phyloP scores from a whole-genome alignment of 2,113 vertebrate species.

The Sinocyclocheilus grahami region DNA sequence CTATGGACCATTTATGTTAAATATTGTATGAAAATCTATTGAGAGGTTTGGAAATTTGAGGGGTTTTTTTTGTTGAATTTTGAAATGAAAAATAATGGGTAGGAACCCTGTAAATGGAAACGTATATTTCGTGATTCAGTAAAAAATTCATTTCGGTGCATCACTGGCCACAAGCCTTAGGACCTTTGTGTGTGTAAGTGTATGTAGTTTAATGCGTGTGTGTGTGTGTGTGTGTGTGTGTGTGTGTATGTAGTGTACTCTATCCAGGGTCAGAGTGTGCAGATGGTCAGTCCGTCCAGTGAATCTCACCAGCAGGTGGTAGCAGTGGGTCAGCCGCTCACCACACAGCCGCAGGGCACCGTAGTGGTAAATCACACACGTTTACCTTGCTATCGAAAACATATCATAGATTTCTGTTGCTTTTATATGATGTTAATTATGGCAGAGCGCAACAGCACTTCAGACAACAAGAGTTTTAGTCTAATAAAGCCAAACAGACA shows the following conservation, averaged over 20 bases:
- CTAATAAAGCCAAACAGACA: too few species aligned
- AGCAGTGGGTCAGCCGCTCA: slow-evolving; percentile 94
- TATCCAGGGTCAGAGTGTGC: slow-evolving; percentile 95
- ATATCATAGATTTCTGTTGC: too few species aligned
- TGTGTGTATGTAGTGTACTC: slow-evolving; percentile 85
- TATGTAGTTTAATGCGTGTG: slow-evolving; percentile 24
- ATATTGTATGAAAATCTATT: too few species aligned
- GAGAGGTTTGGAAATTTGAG: too few species aligned
- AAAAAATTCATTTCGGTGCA: too few species aligned
- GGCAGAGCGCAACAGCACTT: neutral
- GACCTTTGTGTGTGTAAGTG: neutral
- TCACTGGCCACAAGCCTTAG: neutral
- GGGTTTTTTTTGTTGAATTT: too few species aligned
- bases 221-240: slow-evolving; percentile 46
- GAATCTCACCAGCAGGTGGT: slow-evolving; percentile 99
- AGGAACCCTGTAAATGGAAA: too few species aligned
- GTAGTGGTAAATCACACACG: slow-evolving; percentile 85
- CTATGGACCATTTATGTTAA: too few species aligned
- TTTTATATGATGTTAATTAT: neutral
- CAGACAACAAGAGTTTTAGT: too few species aligned
- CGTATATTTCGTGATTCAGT: too few species aligned
- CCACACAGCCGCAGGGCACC: slow-evolving; percentile 93
- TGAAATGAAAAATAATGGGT: too few species aligned
- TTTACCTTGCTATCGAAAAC: neutral
- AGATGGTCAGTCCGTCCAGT: slow-evolving; percentile 97